phyloP scores from a whole-genome alignment of 2,113 vertebrate species.

The Pionites leucogaster region DNA sequence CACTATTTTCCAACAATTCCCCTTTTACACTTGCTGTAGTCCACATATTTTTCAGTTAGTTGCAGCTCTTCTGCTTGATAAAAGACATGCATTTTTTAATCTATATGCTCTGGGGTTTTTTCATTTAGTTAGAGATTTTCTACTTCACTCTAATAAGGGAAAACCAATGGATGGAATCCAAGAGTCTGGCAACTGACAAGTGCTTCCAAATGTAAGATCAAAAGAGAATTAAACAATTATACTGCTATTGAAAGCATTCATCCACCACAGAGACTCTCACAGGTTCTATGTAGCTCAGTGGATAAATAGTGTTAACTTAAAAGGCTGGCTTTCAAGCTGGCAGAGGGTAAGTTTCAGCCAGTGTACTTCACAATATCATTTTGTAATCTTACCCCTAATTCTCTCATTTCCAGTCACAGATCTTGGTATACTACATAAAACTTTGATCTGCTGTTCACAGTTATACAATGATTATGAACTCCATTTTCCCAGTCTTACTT shows the following conservation, averaged over 20 bases:
- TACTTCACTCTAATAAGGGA: not conserved
- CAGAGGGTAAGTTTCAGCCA: conserved; percentile 1
- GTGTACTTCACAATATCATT: not conserved
- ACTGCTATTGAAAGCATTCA: conserved; percentile 24
- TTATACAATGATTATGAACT: not conserved
- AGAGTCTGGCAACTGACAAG: not conserved
- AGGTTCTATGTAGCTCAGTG: not conserved
- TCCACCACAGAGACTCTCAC: not conserved
- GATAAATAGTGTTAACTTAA: not conserved
- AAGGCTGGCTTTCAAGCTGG: not conserved
- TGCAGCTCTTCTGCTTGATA: not conserved
- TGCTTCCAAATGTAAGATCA: conserved; percentile 17
- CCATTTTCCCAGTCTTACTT: not conserved
- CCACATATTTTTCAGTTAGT: not conserved
- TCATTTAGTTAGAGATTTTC: not conserved
- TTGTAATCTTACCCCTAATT: not conserved
- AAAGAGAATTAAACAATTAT: conserved; percentile 44
- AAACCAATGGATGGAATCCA: not conserved
- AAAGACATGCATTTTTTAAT: not conserved
- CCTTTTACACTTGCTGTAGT: not conserved
- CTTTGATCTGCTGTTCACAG: not conserved
- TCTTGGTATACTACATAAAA: not conserved
- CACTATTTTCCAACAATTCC: not conserved
- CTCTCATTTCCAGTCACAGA: conserved; percentile 1
- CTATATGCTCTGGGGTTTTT: not conserved